Conservation (phyloP, 2,797 vertebrate species). For the Onychomys leucogaster region DNA sequence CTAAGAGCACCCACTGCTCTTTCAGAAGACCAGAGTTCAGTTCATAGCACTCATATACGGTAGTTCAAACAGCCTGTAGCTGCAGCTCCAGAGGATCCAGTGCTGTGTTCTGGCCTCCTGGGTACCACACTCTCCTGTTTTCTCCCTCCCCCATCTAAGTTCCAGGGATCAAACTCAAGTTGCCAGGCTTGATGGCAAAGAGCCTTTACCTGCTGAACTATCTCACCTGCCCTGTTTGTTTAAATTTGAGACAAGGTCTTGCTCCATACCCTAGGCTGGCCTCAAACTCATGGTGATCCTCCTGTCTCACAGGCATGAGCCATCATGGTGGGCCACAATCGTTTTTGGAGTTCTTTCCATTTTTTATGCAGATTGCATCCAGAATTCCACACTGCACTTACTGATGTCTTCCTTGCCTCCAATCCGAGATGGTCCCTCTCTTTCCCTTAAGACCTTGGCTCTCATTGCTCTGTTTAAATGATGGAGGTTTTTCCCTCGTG, state of each 20-base stretch:
- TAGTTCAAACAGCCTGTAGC: neutral
- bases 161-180: neutral
- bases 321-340: neutral
- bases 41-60: neutral
- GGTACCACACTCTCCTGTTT: no score
- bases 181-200: neutral
- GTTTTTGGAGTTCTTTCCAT: neutral
- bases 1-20: neutral
- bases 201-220: neutral
- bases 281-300: neutral
- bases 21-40: neutral
- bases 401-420: neutral
- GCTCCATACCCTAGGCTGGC: neutral
- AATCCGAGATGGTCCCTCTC: neutral
- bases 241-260: neutral
- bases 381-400: neutral
- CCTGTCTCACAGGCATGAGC: neutral
- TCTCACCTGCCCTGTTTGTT: neutral
- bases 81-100: neutral
- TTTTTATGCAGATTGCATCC: neutral
- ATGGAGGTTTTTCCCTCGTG: neutral
- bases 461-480: neutral
- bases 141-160: neutral
- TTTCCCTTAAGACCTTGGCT: neutral
- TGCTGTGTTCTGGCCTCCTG: neutral